These are phyloP conservation scores for Cheilosia variabilis DNA, from an alignment of 2,888 invertebrate genomes.

Conservation along the genomic window DNA sequence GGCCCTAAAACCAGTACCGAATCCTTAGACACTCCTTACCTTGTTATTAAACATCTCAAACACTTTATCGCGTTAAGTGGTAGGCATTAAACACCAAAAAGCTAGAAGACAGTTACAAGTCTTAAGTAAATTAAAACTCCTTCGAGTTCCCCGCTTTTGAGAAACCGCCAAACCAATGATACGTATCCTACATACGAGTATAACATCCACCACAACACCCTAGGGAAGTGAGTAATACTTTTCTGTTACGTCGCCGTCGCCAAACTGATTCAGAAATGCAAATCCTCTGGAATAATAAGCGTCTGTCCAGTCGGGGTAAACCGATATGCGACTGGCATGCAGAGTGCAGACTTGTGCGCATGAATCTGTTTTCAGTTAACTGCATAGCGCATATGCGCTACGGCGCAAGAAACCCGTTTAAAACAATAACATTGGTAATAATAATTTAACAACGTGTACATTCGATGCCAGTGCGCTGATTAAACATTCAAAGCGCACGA, in stretches of 20 bases:
- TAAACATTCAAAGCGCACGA: conserved; percentile 71
- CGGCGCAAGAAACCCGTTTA: conserved; percentile 59
- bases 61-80: no score
- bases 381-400: not conserved
- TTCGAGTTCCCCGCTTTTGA: not conserved
- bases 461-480: conserved; percentile 62
- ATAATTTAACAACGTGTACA: conserved; percentile 71
- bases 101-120: no score
- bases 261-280: conserved; percentile 26
- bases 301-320: conserved; percentile 11
- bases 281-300: conserved; percentile 19
- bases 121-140: no score
- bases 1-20: no score
- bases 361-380: conserved; percentile 40
- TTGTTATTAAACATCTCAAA: no score
- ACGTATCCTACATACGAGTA: not conserved
- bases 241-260: conserved; percentile 30
- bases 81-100: no score
- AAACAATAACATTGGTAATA: conserved; percentile 74
- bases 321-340: conserved; percentile 48
- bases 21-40: no score
- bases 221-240: conserved; percentile 18
- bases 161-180: not conserved
- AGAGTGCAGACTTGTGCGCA: conserved; percentile 45
- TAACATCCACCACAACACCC: conserved; percentile 27